Base-by-base conservation (phyloP, 2,888 invertebrate species). In the Metalampra italica region DNA sequence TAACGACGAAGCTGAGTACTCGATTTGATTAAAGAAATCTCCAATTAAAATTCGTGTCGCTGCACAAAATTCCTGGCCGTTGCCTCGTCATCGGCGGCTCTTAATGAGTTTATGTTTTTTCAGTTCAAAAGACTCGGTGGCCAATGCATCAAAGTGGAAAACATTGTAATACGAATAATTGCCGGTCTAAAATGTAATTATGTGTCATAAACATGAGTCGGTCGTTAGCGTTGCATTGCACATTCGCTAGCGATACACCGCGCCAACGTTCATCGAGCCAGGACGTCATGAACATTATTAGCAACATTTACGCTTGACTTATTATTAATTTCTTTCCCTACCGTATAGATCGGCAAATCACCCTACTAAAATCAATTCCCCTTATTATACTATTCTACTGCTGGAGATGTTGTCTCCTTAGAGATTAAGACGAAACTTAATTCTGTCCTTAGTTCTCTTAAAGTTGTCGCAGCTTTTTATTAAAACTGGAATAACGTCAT, bases 131-230 rank as follows among this genome's bases (percentile, higher is more conserved):
- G 56, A 55, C 52, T 57, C 53, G 57, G 54, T 59, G 61, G 50
- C 49, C 50, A 55, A 64, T 66, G 64, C 63, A 60, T 63, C 59
- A 56, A 62, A 67, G 58, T 70, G 63, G 60, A 62, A 68, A 71
- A 69, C 64, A 67, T 66, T 69, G 66, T 74, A 58, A 63, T 62
- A 54, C 54, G 53, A 61, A 68, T 78, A 70, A 78, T 75, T 71
- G 62, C 57, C 60, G 59, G 59, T 67, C 64, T 68, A 62, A 75
- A 75, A 70, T 53, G 56, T 74, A 71, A 78, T 79, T 67, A 73
- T 63, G 54, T 64, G 68, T 68, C 71, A 68, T 75, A 74, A 76
- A 72, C 55, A 22, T 22, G 22, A 58, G 54, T 58, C 56, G 68
- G 66, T 75, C 70, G 68, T 78, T 75, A 71, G 55, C 64, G 54